phyloP scores from a whole-genome alignment of 1,140 invertebrate species.

The Aphis craccivora region DNA sequence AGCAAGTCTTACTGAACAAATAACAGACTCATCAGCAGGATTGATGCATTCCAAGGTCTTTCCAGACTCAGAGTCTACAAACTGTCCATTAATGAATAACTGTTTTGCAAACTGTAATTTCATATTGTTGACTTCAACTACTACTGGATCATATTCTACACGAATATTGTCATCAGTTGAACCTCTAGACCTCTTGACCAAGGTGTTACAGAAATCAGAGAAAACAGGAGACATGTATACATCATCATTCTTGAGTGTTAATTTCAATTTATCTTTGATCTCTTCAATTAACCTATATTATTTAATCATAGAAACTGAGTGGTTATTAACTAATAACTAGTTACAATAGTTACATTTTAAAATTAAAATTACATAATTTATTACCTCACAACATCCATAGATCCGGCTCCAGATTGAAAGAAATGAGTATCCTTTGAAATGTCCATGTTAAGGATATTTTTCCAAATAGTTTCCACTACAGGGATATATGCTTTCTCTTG shows the following conservation, averaged over 20 bases:
- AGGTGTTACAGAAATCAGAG: conserved; percentile 76
- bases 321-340: background rate
- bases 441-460: conserved; percentile 80
- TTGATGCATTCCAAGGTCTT: conserved; percentile 77
- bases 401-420: conserved; percentile 89
- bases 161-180: conserved; percentile 67
- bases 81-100: conserved; percentile 90
- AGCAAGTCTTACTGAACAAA: conserved; percentile 70
- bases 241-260: conserved; percentile 86
- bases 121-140: conserved; percentile 83
- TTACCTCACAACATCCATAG: conserved; percentile 92
- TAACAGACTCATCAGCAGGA: conserved; percentile 83
- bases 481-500: conserved; percentile 77
- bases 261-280: conserved; percentile 80
- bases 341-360: background rate
- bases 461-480: conserved; percentile 78
- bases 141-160: conserved; percentile 74
- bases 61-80: conserved; percentile 78
- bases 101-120: conserved; percentile 86
- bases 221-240: conserved; percentile 93
- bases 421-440: conserved; percentile 87
- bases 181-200: conserved; percentile 75
- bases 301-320: conserved; percentile 33
- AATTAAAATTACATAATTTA: conserved; percentile 48
- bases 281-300: conserved; percentile 83